A percentile compares a stretch with the other conserved stretches of the same genome.
Conservation (phyloP, 1,140 invertebrate genomes). For the Polyergus mexicanus region DNA sequence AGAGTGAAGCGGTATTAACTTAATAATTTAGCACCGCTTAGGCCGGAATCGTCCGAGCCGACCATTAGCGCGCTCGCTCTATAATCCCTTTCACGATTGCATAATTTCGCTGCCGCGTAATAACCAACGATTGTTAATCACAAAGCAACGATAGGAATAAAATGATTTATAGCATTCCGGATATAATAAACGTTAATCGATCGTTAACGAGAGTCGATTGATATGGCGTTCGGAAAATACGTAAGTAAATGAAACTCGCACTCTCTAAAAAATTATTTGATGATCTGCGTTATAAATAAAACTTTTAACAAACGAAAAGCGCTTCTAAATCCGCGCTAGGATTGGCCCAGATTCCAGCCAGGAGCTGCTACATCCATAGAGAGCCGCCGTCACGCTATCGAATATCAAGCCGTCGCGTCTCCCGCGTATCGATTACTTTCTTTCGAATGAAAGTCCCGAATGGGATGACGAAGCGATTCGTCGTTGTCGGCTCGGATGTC, state of each 20-base stretch:
- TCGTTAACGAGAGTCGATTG: conserved; percentile 22
- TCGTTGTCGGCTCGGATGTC: conserved; percentile 32
- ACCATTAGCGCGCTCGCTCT: conserved; percentile 50
- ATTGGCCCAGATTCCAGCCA: conserved; percentile 49
- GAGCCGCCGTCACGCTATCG: conserved; percentile 25
- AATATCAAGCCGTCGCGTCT: conserved; percentile 47
- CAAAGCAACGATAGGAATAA: conserved; percentile 41
- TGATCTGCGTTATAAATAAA: conserved; percentile 41
- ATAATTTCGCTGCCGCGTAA: conserved; percentile 20
- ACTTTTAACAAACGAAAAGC: conserved; percentile 55
- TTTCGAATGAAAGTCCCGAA: conserved; percentile 25
- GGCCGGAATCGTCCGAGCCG: conserved; percentile 47
- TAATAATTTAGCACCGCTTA: conserved; percentile 57
- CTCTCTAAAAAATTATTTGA: too few relatives aligned
- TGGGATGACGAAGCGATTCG: conserved; percentile 3
- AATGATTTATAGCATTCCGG: conserved; percentile 56
- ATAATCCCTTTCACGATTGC: conserved; percentile 66
- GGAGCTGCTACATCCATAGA: conserved; percentile 9
- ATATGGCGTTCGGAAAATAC: not conserved
- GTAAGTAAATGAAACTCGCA: too few relatives aligned
- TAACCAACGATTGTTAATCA: conserved; percentile 64
- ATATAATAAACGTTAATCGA: not conserved
- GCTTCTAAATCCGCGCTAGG: conserved; percentile 18
- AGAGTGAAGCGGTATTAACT: conserved; percentile 46
- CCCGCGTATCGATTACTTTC: conserved; percentile 59